These are phyloP conservation scores for Eustalomyia histrio DNA, from an alignment of 2,888 invertebrate species.

Conservation along the genomic window DNA sequence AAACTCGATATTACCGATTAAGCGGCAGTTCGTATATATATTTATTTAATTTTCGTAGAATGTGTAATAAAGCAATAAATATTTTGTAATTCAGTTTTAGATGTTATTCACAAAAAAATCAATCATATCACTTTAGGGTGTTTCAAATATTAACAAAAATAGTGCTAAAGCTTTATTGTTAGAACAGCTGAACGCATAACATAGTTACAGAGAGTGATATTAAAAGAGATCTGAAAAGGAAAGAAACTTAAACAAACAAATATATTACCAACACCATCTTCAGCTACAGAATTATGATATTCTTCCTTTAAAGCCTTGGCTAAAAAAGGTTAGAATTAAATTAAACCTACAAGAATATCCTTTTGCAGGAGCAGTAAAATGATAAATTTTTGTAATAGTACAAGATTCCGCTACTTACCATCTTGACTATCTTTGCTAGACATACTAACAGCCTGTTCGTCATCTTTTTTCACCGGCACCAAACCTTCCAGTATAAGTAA, in stretches of 20 bases:
- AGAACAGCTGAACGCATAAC: conserved; percentile 25
- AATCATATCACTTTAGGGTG: conserved; percentile 3
- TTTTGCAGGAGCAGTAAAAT: background rate
- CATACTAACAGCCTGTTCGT: conserved; percentile 81
- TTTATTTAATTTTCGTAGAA: too few species aligned
- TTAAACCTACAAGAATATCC: background rate
- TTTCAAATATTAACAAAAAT: conserved; percentile 9
- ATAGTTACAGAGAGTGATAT: conserved; percentile 15
- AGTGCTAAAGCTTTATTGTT: conserved; percentile 35
- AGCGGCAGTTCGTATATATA: too few species aligned
- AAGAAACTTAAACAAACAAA: conserved; percentile 48
- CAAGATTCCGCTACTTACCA: conserved; percentile 73
- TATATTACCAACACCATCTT: conserved; percentile 78
- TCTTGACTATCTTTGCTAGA: conserved; percentile 81
- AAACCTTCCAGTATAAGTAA: conserved; percentile 91
- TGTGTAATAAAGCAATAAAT: too few species aligned
- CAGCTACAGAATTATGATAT: conserved; percentile 73
- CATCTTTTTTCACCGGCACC: conserved; percentile 86
- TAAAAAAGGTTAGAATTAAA: conserved; percentile 50
- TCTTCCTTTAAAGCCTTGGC: conserved; percentile 66
- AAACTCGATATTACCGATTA: too few species aligned
- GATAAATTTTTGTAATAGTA: background rate
- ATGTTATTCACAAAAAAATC: background rate
- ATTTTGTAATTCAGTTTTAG: too few species aligned
- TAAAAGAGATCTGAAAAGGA: conserved; percentile 24